Evolutionary conservation across 2,888 invertebrate species (phyloP), one percentile per base, ranked within the genome.

Genomic region (Neoascia interrupta): DNA sequence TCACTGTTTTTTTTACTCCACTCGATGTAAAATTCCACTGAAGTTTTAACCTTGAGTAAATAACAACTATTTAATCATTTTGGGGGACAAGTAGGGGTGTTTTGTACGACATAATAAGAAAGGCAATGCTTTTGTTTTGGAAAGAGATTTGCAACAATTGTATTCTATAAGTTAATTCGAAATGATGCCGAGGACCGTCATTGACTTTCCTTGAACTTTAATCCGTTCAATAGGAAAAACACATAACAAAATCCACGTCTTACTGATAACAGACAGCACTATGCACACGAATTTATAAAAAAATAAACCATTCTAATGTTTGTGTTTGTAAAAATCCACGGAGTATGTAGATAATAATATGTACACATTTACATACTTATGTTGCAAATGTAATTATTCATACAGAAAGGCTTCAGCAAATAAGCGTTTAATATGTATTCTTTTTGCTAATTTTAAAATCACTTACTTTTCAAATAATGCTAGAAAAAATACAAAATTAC

Each of bases 21-120:
- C 45, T 15, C 23, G 10, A 56, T 56, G 41, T 21, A 37, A 28
- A 26, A 43, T 37, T 58, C 26, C 16, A 51, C 47, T 47, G 31
- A 18, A 23, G 58, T 60, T 47, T 41, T 66, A 64, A 66, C 76
- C 76, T 76, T 72, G 47, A 66, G 66, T 15, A 1, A 43, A 60
- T n/a, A 3, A 26, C 26, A 26, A 26, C 26, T 8, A 31, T 26
- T 4, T 26, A 26, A 26, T 31, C 31, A 31, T n/a, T n/a, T 6
- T n/a, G 8, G 26, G 8, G 26, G 26, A 31, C 31, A 31, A 31
- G 8, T 4, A 31, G 3, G 8, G 3, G 8, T 3, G n/a, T n/a
- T n/a, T 26, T 5, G n/a, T 6, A 6, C 31, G n/a, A 31, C 3
- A 31, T 2, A 31, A 31, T 4, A 31, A 31, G 8, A 6, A 31